Percentiles rank a stretch among this genome's conserved stretches.
These are phyloP conservation scores for Lepeophtheirus salmonis DNA, from an alignment of 1,140 invertebrate genomes.

Conservation along the genomic window DNA sequence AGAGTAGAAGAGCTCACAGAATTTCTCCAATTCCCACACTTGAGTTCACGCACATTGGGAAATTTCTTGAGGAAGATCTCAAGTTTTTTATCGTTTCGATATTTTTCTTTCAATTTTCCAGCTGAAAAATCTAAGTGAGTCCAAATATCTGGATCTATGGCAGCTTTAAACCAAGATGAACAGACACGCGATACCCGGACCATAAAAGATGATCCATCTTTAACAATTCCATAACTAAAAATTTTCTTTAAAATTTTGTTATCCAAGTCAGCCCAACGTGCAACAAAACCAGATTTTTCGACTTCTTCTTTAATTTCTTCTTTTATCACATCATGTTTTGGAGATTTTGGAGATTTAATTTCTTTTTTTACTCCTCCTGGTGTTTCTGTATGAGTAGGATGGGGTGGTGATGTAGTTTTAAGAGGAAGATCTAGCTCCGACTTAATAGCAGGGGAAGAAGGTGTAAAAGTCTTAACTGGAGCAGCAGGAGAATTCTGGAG, in stretches of 20 bases:
- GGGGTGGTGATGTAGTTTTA: too few relatives aligned
- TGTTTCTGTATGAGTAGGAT: too few relatives aligned
- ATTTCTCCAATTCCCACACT: constrained; percentile 38
- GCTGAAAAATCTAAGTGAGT: constrained; percentile 47
- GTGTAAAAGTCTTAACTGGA: too few relatives aligned
- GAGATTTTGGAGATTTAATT: constrained; percentile 2
- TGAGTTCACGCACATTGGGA: constrained; percentile 45
- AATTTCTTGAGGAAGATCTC: constrained; percentile 52
- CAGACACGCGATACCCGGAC: constrained; percentile 40
- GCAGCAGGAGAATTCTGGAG: too few relatives aligned
- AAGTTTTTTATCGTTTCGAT: constrained; percentile 44
- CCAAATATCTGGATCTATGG: constrained; percentile 43
- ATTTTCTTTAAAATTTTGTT: not conserved
- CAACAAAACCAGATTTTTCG: constrained; percentile 8
- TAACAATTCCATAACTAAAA: constrained; percentile 2
- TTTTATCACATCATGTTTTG: not conserved
- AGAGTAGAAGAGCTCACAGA: constrained; percentile 34
- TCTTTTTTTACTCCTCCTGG: too few relatives aligned
- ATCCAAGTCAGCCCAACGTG: not conserved
- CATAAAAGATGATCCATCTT: constrained; percentile 7
- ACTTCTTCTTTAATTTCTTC: constrained; percentile 12
- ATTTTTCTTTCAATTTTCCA: constrained; percentile 47
- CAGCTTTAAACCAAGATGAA: constrained; percentile 45
- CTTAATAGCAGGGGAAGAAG: too few relatives aligned
- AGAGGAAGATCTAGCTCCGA: too few relatives aligned